phyloP scores from a whole-genome alignment of 2,888 invertebrate species.

The Graphium colonna region DNA sequence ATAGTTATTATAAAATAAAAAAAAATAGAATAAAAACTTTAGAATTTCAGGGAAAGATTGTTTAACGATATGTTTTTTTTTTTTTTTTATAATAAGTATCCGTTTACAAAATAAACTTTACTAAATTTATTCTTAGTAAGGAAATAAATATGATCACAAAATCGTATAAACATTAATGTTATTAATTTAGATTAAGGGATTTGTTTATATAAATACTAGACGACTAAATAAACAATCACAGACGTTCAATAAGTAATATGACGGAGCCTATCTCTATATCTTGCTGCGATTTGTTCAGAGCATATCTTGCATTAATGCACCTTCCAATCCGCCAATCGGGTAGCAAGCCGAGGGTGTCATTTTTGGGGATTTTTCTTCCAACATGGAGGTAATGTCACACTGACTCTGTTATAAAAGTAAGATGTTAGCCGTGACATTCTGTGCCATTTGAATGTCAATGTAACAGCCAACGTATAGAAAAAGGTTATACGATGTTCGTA shows the following conservation, averaged over 20 bases:
- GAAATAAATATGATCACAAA: no score
- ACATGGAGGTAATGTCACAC: conserved; percentile 33
- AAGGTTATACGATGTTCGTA: conserved; percentile 35
- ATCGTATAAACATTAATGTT: no score
- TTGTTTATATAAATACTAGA: not conserved
- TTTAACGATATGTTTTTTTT: not conserved
- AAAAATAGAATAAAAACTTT: not conserved
- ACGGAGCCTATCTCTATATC: not conserved
- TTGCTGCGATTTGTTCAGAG: no score
- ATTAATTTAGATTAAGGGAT: not conserved
- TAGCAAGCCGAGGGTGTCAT: not conserved
- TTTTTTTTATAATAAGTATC: no score
- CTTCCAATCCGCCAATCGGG: not conserved
- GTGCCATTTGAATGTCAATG: conserved; percentile 7
- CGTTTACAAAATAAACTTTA: no score
- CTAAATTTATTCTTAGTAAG: not conserved
- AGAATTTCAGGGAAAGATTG: not conserved
- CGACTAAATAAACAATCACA: conserved; percentile 6
- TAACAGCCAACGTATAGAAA: conserved; percentile 35
- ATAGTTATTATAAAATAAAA: not conserved
- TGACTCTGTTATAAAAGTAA: conserved; percentile 18
- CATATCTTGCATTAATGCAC: not conserved
- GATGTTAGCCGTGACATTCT: conserved; percentile 1
- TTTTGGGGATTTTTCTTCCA: conserved; percentile 42
- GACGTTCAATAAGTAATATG: conserved; percentile 8